Percentiles rank a stretch among this genome's conserved stretches.
phyloP scores from a whole-genome alignment of 2,797 vertebrate species.

The Gymnocypris eckloni region DNA sequence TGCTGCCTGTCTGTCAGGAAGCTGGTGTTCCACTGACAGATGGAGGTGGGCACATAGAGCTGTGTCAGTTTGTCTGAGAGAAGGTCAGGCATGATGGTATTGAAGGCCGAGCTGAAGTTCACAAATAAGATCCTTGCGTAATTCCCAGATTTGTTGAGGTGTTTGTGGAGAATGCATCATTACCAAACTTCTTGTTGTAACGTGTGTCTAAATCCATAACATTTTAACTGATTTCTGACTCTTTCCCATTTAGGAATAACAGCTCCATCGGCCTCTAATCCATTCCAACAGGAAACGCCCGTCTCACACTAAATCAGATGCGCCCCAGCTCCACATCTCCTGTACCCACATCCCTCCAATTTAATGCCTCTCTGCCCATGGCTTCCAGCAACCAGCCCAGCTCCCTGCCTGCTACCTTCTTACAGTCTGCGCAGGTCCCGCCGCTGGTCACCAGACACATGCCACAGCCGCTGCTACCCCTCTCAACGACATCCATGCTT shows the following conservation, averaged over 20 bases:
- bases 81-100: no score
- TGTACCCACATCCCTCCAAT: slow-evolving; percentile 72
- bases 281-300: slow-evolving; percentile 86
- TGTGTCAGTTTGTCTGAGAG: no score
- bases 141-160: no score
- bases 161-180: not conserved
- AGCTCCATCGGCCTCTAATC: slow-evolving; percentile 86
- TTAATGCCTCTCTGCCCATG: slow-evolving; percentile 81
- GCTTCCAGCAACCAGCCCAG: slow-evolving; percentile 84
- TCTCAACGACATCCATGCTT: slow-evolving; percentile 68
- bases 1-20: no score
- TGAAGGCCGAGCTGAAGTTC: no score
- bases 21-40: no score
- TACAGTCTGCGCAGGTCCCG: slow-evolving; percentile 75
- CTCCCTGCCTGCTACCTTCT: slow-evolving; percentile 82
- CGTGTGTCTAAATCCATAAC: not conserved
- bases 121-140: no score
- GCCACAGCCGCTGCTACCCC: slow-evolving; percentile 86
- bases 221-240: not conserved
- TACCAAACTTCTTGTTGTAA: not conserved
- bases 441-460: slow-evolving; percentile 76
- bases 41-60: no score
- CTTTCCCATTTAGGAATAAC: slow-evolving; percentile 75
- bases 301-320: slow-evolving; percentile 89
- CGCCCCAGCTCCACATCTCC: slow-evolving; percentile 77